Evolutionary conservation across 2,888 invertebrate species (phyloP), one percentile per base, ranked within the genome.

Genomic region (Unio delphinus): DNA sequence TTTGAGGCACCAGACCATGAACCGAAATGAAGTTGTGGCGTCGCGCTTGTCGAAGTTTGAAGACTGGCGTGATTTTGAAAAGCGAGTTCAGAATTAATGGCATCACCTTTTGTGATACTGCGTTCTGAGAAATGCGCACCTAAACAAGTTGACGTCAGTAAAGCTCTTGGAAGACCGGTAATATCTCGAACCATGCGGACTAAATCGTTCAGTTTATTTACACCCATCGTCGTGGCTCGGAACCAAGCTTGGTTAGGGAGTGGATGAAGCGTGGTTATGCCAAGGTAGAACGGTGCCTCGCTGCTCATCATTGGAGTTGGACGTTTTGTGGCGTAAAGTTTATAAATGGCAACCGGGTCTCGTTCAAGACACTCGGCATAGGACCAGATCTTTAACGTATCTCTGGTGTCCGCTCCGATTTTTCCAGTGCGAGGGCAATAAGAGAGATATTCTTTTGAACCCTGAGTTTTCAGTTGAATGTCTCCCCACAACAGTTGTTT

Each of bases 401-500:
- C 68, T 57, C 67, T 71, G 55, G 68, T 67, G 18, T 68, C 66
- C n/a, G 66, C 67, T 55, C 71, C 68, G 23, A 72, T 73, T 30
- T 65, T 66, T 26, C 70, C 76, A 20, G 67, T 59, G 4, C 78
- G 61, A 20, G 81, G 78, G 56, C 80, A 74, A 62, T 81, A 85
- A 28, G 80, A 78, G 3, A 86, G 73, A 68, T 82, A 86, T 62
- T 86, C 85, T 55, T 74, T 71, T 15, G 80, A 78, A 64, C 75
- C 76, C 15, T 78, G 70, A 60, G 78, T 76, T 63, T 79, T 77
- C 11, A 86, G 73, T n/a, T 74, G 74, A 20, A 86, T 83, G 65
- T 86, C 86, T 30, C 86, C 86, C 86, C 86, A 86, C 20, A 84
- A 61, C 54, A 86, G 68, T 67, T 84, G 83, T 69, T 85, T 85